These are phyloP conservation scores for Pseudoatta argentina DNA, from an alignment of 1,140 invertebrate genomes.

Conservation along the genomic window DNA sequence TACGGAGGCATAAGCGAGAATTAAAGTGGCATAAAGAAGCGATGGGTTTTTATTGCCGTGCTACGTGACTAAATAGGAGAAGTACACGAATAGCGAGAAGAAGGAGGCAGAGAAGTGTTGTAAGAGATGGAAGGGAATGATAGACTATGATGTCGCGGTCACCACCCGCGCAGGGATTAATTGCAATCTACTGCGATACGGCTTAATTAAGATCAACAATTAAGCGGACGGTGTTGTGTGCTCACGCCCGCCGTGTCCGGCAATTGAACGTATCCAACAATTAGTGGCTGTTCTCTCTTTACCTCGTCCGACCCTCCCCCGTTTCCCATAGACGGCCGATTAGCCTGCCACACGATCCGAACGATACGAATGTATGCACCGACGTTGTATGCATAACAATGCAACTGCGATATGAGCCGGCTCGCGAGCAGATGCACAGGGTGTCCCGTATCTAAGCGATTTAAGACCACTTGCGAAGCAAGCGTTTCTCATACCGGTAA, in stretches of 20 bases:
- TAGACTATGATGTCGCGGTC: constrained; percentile 56
- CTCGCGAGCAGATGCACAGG: constrained; percentile 7
- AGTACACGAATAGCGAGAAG: neutral
- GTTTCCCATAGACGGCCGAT: constrained; percentile 55
- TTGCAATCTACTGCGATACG: constrained; percentile 69
- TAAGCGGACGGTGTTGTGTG: constrained; percentile 39
- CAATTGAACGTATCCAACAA: constrained; percentile 37
- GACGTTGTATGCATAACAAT: constrained; percentile 37
- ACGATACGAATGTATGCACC: constrained; percentile 6
- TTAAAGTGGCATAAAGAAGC: constrained; percentile 61
- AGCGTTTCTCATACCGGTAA: neutral
- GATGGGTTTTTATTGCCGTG: constrained; percentile 55
- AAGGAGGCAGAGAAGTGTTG: neutral
- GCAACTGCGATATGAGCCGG: constrained; percentile 6
- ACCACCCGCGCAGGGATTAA: constrained; percentile 64
- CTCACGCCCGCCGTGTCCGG: constrained; percentile 33
- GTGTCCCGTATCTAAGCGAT: neutral
- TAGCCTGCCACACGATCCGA: constrained; percentile 26
- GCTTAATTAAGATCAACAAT: constrained; percentile 77
- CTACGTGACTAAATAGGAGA: constrained; percentile 59
- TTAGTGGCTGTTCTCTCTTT: constrained; percentile 31
- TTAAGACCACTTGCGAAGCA: neutral
- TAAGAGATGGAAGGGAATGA: constrained; percentile 59
- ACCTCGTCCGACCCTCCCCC: neutral
- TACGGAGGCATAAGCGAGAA: constrained; percentile 52